Percentiles rank a stretch among this genome's conserved stretches.
These are phyloP conservation scores for Serranus cabrilla DNA, from an alignment of 2,797 vertebrate species.

Conservation along the genomic window DNA sequence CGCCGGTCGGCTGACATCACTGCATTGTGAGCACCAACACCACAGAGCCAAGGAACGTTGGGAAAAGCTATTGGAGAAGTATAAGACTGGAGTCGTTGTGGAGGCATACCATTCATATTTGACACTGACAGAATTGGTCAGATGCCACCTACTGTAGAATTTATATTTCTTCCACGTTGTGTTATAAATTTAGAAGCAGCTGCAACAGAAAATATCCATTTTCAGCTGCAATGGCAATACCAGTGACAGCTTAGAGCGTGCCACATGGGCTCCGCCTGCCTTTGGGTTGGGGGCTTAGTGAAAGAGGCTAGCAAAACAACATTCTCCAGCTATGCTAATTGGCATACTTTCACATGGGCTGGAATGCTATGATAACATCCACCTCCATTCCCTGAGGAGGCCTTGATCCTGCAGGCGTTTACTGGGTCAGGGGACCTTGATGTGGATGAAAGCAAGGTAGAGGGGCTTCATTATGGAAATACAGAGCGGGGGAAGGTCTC, in stretches of 20 bases:
- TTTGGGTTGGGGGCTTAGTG: conserved; percentile 43
- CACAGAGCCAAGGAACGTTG: conserved; percentile 22
- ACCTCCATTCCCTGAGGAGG: conserved; percentile 69
- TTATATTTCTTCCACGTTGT: conserved; percentile 29
- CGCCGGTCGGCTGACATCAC: conserved; percentile 38
- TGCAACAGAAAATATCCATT: conserved; percentile 51
- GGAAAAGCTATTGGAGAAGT: conserved; percentile 29
- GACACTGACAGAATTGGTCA: conserved; percentile 41
- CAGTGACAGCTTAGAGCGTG: conserved; percentile 55
- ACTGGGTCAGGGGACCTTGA: conserved; percentile 75
- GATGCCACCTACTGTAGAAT: conserved; percentile 21
- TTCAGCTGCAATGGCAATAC: conserved; percentile 43
- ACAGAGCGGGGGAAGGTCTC: conserved; percentile 51
- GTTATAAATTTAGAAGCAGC: conserved; percentile 23
- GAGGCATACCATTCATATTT: conserved; percentile 44
- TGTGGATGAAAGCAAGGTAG: conserved; percentile 76
- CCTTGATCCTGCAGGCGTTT: conserved; percentile 79
- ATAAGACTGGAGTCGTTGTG: conserved; percentile 25
- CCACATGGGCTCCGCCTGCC: conserved; percentile 39
- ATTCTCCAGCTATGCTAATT: conserved; percentile 80
- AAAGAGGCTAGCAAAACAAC: conserved; percentile 72
- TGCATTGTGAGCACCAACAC: conserved; percentile 7
- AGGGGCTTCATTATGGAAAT: conserved; percentile 68
- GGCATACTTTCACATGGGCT: conserved; percentile 78
- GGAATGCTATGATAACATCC: conserved; percentile 84